Evolutionary conservation across 2,888 invertebrate genomes (phyloP), one percentile per base, ranked within the genome.

Genomic region (Himalopsyche tibetana): DNA sequence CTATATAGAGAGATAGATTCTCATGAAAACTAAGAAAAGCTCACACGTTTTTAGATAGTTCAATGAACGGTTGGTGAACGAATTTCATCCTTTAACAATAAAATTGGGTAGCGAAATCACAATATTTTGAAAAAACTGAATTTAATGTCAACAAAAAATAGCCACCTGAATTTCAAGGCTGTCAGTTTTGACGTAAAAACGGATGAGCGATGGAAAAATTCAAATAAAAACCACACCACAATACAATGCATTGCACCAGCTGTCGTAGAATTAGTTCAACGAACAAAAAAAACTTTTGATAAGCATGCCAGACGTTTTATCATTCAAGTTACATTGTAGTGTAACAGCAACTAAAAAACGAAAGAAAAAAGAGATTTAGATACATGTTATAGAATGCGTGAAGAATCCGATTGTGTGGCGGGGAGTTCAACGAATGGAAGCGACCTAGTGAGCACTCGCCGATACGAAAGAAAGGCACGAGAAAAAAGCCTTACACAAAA

Each of bases 341-440:
- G 63, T 19, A 28, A 19, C 74, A 38, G 28, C 69, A 9, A 69
- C 2, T 17, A n/a, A 19, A 45, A 45, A 45, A 40, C 6, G 40
- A 40, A 40, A 56, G n/a, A 19, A 63, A 74, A 74, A 74, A 74
- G 74, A 74, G 36, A 74, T 36, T 74, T 15, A 38, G 74, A 74
- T 74, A 74, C 74, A 74, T 74, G 74, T 74, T 63, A 74, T 15
- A 74, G 74, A 74, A 74, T 74, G 74, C 74, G 74, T 74, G 74
- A 74, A 74, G 74, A 74, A 74, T 74, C 36, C 36, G 38, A 74
- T 74, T 74, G 36, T 74, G 36, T 12, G 19, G 74, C 28, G 38
- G 74, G 36, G 74, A 74, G 74, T 74, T 74, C 74, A 74, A 74
- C 74, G 74, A 28, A 36, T 74, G 36, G 74, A 74, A 36, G 74